Evolutionary conservation across 1,140 invertebrate genomes (phyloP), one percentile per base, ranked within the genome.

Genomic region (Cherax quadricarinatus): DNA sequence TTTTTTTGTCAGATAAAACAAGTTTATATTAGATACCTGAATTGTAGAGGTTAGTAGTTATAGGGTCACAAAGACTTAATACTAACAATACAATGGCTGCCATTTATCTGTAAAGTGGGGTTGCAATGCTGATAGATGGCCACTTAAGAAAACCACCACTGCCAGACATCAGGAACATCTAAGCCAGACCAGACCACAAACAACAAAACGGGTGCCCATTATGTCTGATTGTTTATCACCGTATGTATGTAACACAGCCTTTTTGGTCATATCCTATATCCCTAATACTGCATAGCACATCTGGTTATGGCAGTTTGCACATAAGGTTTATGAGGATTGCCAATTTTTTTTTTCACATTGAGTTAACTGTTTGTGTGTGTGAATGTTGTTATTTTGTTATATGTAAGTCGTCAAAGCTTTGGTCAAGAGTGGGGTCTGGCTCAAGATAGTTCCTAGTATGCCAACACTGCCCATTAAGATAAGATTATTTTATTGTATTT

Each of bases 141-240:
- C 86, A 83, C 91, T 60, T 41, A 78, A 70, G 57, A 82, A 75
- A 92, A 88, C 83, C 86, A 92, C 86, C 91, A 92, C 91, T 92
- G 91, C 91, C 91, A 92, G 80, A 92, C 86, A 88, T 92, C 82
- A 73, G 86, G 91, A 85, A 92, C 86, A 84, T 92, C 91, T 92
- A 60, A 73, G 91, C 91, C 91, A 92, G 91, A 88, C 91, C 91
- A 78, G 53, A n/a, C 84, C 91, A 88, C 86, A 75, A 51, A 84
- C 80, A 88, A 82, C 90, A 91, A 92, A 88, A 92, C 91, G 91
- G 91, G 91, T 92, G 91, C 84, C 78, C 90, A 85, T 91, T 81
- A 86, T 91, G 90, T 91, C 73, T 91, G 78, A 81, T 66, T 91
- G 83, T 91, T 79, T 84, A 53, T 81, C 80, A 49, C 75, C 66